Evolutionary conservation across 2,113 vertebrate species (phyloP).

Genomic region (Thryonomys swinderianus): DNA sequence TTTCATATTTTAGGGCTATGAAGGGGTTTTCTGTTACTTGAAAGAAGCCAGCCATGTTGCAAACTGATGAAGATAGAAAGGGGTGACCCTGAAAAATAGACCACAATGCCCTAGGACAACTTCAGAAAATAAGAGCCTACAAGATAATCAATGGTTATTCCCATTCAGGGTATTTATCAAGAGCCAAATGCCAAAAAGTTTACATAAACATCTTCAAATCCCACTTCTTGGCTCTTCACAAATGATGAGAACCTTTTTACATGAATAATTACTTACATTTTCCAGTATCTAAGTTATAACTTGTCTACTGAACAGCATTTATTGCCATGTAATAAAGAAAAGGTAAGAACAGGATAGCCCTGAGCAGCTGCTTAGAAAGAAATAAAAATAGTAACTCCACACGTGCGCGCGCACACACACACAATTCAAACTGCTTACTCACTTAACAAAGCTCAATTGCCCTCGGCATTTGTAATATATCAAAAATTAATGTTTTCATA

Average conservation of each 20-base stretch:
- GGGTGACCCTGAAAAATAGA: neutral
- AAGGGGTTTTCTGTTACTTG: neutral
- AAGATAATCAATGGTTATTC: neutral
- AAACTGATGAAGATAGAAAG: neutral
- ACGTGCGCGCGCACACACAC: no score
- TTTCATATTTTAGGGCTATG: neutral
- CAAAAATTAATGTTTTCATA: neutral
- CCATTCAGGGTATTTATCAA: neutral
- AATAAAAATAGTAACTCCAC: neutral
- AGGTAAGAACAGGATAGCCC: neutral
- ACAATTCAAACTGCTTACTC: neutral
- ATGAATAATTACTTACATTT: constrained; percentile 21
- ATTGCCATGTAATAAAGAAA: neutral
- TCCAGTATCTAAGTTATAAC: constrained; percentile 15
- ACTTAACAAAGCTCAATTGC: neutral
- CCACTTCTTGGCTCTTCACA: neutral
- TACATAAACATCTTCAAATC: neutral
- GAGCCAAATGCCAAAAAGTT: constrained; percentile 9
- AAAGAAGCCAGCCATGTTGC: neutral
- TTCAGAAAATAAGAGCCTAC: neutral
- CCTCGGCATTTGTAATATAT: neutral
- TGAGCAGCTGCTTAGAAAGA: constrained; percentile 35
- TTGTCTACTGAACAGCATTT: constrained; percentile 19
- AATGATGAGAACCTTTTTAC: neutral
- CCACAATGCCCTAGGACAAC: neutral